These are phyloP conservation scores for Microplitis manilae DNA, from an alignment of 2,888 invertebrate species.

Conservation along the genomic window DNA sequence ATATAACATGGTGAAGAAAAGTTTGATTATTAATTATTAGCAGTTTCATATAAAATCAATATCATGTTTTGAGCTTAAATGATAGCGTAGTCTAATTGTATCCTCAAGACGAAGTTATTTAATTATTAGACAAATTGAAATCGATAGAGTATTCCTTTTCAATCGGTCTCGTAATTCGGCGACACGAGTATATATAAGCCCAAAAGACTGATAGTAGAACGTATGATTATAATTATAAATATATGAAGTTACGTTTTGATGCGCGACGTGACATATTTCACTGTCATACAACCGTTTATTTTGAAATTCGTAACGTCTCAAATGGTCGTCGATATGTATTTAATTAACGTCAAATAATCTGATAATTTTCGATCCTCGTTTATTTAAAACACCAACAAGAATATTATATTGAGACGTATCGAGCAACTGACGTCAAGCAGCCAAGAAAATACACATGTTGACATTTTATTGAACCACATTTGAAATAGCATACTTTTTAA, in stretches of 20 bases:
- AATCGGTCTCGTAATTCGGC: constrained; percentile 4
- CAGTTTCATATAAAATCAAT: neutral
- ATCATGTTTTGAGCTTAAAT: neutral
- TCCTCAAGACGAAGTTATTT: neutral
- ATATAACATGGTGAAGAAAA: neutral
- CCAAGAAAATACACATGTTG: neutral
- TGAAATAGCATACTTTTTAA: neutral
- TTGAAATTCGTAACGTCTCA: neutral
- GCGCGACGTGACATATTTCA: constrained; percentile 25
- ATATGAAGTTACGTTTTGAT: neutral
- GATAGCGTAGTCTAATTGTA: constrained; percentile 42
- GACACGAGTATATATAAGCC: neutral
- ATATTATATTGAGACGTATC: constrained; percentile 11
- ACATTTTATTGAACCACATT: neutral
- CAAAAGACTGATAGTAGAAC: constrained; percentile 17
- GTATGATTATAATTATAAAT: constrained; percentile 3
- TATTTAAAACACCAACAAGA: neutral
- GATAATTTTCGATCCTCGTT: neutral
- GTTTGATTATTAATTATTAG: neutral
- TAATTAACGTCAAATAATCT: constrained; percentile 37
- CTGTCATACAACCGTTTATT: constrained; percentile 16
- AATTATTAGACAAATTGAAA: neutral
- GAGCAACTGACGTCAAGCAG: constrained; percentile 7
- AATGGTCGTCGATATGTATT: constrained; percentile 1
- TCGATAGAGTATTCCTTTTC: constrained; percentile 49